Evolutionary conservation across 1,140 invertebrate genomes (phyloP).

Genomic region (Protaetia brevitarsis): DNA sequence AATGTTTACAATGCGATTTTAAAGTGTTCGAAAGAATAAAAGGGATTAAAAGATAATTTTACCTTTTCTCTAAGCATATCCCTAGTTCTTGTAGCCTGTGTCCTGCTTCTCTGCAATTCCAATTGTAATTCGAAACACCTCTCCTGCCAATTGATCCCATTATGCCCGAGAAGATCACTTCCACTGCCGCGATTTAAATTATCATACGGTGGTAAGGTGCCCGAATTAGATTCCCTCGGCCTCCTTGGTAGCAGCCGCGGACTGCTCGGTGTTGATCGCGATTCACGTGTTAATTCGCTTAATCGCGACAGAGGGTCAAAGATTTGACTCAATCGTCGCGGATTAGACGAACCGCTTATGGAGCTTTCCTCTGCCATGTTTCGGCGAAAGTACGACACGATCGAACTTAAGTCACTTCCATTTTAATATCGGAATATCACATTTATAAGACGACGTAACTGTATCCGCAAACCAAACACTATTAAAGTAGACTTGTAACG

Average conservation of each 20-base stretch:
- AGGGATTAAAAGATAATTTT: too few species aligned
- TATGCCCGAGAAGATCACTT: constrained; percentile 44
- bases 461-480: not conserved
- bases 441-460: not conserved
- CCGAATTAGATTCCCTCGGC: constrained; percentile 37
- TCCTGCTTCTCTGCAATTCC: constrained; percentile 75
- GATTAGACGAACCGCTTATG: constrained; percentile 19
- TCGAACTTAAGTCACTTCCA: constrained; percentile 35
- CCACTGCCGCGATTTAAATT: constrained; percentile 37
- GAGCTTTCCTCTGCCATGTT: constrained; percentile 28
- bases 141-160: constrained; percentile 75
- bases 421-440: constrained; percentile 10
- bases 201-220: constrained; percentile 47
- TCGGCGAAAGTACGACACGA: not conserved
- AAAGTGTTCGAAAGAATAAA: too few species aligned
- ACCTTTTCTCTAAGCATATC: constrained; percentile 86
- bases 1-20: too few species aligned
- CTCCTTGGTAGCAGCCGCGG: constrained; percentile 64
- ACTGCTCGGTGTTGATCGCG: constrained; percentile 63
- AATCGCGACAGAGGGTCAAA: constrained; percentile 72
- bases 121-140: constrained; percentile 77
- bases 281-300: constrained; percentile 54
- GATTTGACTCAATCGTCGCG: constrained; percentile 71
- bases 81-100: constrained; percentile 78
- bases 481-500: not conserved